Conservation (phyloP, 2,888 invertebrate genomes). For the Agapostemon virescens region DNA sequence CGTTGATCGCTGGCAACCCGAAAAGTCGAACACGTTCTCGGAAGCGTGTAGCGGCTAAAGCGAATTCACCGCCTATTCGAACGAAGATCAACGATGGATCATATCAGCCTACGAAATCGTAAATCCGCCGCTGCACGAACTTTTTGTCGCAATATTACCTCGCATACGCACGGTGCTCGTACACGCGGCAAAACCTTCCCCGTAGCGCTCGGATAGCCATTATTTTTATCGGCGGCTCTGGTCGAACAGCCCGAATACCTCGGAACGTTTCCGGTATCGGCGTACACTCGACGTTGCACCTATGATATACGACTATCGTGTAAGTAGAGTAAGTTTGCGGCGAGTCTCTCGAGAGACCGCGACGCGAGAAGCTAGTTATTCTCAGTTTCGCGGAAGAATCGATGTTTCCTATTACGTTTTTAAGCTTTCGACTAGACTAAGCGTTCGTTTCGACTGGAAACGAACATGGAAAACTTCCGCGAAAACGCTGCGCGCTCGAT, state of each 20-base stretch:
- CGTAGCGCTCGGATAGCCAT: not conserved
- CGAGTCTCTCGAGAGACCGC: not conserved
- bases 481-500: constrained; percentile 4
- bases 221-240: constrained; percentile 4
- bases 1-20: not conserved
- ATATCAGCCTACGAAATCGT: not conserved
- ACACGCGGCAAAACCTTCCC: not conserved
- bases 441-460: constrained; percentile 14
- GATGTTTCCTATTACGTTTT: constrained; percentile 31
- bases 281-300: not conserved
- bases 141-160: not conserved
- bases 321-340: constrained; percentile 18
- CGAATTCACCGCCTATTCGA: not conserved
- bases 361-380: constrained; percentile 6
- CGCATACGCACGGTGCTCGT: not conserved
- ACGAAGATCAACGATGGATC: not conserved
- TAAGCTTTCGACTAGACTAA: constrained; percentile 19
- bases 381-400: constrained; percentile 12
- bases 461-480: constrained; percentile 5
- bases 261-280: not conserved
- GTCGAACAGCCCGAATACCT: not conserved
- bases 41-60: not conserved
- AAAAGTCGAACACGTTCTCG: not conserved
- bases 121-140: not conserved
- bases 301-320: constrained; percentile 21